A percentile compares a stretch with the other conserved stretches of the same genome.
phyloP scores from a whole-genome alignment of 2,113 vertebrate species.

The Pampusana beccarii region DNA sequence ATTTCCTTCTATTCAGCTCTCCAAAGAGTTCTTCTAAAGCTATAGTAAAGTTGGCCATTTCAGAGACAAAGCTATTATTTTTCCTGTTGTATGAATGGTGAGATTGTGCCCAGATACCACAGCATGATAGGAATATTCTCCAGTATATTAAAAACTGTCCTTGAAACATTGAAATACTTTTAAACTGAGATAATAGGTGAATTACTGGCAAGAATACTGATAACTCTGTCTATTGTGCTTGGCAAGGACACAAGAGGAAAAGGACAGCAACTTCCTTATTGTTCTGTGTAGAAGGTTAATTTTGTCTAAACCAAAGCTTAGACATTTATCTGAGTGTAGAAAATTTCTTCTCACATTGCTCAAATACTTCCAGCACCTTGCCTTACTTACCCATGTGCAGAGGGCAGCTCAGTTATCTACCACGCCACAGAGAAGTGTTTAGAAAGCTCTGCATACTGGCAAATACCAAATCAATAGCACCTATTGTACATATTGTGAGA shows the following conservation, averaged over 20 bases:
- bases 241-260: background rate
- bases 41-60: background rate
- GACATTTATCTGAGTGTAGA: background rate
- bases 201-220: conserved; percentile 3
- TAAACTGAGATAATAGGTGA: background rate
- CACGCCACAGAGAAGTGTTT: background rate
- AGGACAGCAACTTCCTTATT: background rate
- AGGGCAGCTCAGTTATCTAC: background rate
- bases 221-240: background rate
- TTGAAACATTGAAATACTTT: conserved; percentile 24
- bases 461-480: background rate
- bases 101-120: background rate
- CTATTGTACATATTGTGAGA: background rate
- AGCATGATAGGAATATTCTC: background rate
- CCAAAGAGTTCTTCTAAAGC: background rate
- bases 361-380: background rate
- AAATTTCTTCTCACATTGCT: background rate
- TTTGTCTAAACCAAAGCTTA: background rate
- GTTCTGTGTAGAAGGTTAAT: background rate
- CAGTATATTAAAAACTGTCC: background rate
- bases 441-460: background rate
- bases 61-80: background rate
- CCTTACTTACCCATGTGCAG: background rate
- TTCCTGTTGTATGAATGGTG: background rate
- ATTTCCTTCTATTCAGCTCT: conserved; percentile 8